Evolutionary conservation across 2,797 vertebrate genomes (phyloP), one percentile per base, ranked within the genome.

Genomic region (Hapalemur alaotrensis): DNA sequence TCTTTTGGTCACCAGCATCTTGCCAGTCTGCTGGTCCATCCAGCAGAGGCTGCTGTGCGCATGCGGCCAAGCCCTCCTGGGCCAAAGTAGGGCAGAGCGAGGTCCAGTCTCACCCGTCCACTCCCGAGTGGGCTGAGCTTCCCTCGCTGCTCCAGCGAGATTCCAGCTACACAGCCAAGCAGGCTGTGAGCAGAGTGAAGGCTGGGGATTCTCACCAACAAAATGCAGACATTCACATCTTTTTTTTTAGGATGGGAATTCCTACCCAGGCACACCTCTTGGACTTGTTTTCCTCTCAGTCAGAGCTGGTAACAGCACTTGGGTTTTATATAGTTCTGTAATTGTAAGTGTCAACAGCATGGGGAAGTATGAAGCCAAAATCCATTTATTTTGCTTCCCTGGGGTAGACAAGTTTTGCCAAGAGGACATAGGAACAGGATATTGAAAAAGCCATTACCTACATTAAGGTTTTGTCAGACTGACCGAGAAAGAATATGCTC

Each of bases 221-320:
- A 87, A 87, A 93, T 57, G 52, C 93, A 95, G 92, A 92, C 76
- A 92, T 63, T 54, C 41, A 54, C n/a, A 23, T 86, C 96, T 91
- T 96, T 95, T n/a, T n/a, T 96, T 96, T 95, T 96, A 97, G 95
- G 94, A 86, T 61, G 94, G 91, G 86, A 57, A 95, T 93, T 93
- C 89, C 95, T 88, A n/a, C 7, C 0, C 75, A 83, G 86, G 75
- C 70, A 67, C 32, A 69, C 79, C 46, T 43, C 92, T 86, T 78
- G 76, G 72, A 59, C 63, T 73, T 83, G 32, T 35, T 95, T 96
- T 84, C 86, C 78, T 95, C 80, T 78, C 2, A 2, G 73, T 86
- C 89, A 86, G 78, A 85, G 72, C 85, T 93, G 63, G 83, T 93
- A 91, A 96, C 81, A 89, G 96, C 81, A 17, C 50, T 79, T 32